Evolutionary conservation across 2,888 invertebrate species (phyloP).

Genomic region (Zaprionus lineosus): DNA sequence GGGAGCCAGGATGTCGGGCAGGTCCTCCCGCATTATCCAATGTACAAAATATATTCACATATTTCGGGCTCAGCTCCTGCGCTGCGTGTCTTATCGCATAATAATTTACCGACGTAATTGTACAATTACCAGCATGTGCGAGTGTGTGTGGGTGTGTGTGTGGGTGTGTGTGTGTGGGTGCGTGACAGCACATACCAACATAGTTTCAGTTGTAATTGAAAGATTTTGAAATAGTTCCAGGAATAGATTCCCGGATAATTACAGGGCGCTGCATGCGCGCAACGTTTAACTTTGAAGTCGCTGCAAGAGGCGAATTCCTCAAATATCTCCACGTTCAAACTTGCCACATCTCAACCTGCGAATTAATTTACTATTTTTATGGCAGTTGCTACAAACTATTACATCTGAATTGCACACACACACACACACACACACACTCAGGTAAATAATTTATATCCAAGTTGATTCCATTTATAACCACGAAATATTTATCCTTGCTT

Average conservation of each 20-base stretch:
- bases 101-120: constrained; percentile 78
- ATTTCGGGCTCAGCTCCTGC: constrained; percentile 40
- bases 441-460: too few relatives aligned
- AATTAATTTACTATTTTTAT: too few relatives aligned
- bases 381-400: too few relatives aligned
- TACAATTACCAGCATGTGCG: constrained; percentile 64
- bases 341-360: too few relatives aligned
- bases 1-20: too few relatives aligned
- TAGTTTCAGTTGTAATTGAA: constrained; percentile 17
- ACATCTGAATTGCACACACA: too few relatives aligned
- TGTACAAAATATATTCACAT: constrained; percentile 7
- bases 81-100: constrained; percentile 78
- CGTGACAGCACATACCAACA: constrained; percentile 34
- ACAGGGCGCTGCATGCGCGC: constrained; percentile 31
- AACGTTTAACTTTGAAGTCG: constrained; percentile 21
- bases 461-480: too few relatives aligned
- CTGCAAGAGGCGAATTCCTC: too few relatives aligned
- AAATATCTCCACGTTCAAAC: too few relatives aligned
- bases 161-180: constrained; percentile 15
- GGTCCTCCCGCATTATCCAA: too few relatives aligned
- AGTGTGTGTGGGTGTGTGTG: constrained; percentile 31
- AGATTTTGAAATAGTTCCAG: constrained; percentile 44
- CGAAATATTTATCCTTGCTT: too few relatives aligned
- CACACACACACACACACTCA: too few relatives aligned
- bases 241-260: constrained; percentile 45